Evolutionary conservation across 2,888 invertebrate genomes (phyloP).

Genomic region (Cerceris rybyensis): DNA sequence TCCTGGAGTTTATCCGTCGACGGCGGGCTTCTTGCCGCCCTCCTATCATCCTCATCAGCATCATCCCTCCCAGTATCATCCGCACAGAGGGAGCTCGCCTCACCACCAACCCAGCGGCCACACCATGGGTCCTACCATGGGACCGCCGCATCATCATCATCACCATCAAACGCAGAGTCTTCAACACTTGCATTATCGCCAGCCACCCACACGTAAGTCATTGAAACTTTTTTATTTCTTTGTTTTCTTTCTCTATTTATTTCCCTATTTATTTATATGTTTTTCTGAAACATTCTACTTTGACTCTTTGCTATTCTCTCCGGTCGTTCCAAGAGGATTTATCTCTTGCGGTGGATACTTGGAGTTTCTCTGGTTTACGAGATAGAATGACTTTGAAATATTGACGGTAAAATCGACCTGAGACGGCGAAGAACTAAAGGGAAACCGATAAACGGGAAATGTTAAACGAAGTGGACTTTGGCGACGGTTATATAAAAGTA

Average conservation of each 20-base stretch:
- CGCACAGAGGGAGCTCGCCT: slow-evolving; percentile 78
- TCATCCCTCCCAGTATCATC: slow-evolving; percentile 78
- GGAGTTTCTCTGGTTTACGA: too few relatives aligned
- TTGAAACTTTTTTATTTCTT: background rate
- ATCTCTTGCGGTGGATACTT: too few relatives aligned
- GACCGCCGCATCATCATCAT: slow-evolving; percentile 79
- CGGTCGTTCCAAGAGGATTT: too few relatives aligned
- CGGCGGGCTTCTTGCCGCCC: slow-evolving; percentile 79
- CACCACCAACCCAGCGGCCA: slow-evolving; percentile 77
- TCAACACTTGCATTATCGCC: slow-evolving; percentile 79
- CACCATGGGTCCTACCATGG: slow-evolving; percentile 78
- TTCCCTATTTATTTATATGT: background rate
- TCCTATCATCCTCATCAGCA: slow-evolving; percentile 79
- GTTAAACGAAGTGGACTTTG: too few relatives aligned
- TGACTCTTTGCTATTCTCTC: too few relatives aligned
- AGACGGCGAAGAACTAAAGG: too few relatives aligned
- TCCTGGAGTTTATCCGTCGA: slow-evolving; percentile 78
- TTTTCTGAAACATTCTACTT: too few relatives aligned
- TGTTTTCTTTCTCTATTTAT: background rate
- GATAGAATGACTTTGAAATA: too few relatives aligned
- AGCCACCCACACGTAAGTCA: slow-evolving; percentile 79
- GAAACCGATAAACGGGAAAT: too few relatives aligned
- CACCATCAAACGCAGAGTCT: slow-evolving; percentile 78
- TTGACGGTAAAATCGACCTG: too few relatives aligned
- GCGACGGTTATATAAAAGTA: too few relatives aligned